Percentiles rank a stretch among this genome's conserved stretches.
Conservation (phyloP, 2,888 invertebrate species). For the Aphelenchoides bicaudatus region DNA sequence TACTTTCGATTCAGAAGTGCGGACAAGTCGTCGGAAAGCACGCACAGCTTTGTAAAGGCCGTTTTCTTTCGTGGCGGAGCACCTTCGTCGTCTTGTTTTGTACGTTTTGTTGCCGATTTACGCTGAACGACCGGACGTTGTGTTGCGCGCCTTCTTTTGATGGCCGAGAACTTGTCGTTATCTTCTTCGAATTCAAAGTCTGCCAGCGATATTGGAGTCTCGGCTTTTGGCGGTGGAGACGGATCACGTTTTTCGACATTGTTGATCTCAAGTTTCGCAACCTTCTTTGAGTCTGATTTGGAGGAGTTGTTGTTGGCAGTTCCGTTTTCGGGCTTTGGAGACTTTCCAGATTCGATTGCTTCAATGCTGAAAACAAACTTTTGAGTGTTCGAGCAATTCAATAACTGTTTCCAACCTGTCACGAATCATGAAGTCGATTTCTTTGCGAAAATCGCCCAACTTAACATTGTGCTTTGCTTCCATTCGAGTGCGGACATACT, state of each 20-base stretch:
- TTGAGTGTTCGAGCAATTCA: too few relatives aligned
- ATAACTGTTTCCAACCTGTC: too few relatives aligned
- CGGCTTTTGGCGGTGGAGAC: constrained; percentile 8
- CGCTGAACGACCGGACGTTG: constrained; percentile 13
- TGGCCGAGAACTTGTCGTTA: constrained; percentile 27
- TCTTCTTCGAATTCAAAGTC: too few relatives aligned
- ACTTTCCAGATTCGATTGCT: not conserved
- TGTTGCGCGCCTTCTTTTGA: constrained; percentile 37
- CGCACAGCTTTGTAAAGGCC: constrained; percentile 33
- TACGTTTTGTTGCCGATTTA: constrained; percentile 17
- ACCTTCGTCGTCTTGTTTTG: constrained; percentile 26
- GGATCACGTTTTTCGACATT: constrained; percentile 1
- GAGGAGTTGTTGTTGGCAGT: not conserved
- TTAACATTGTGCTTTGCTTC: constrained; percentile 13
- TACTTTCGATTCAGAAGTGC: constrained; percentile 28
- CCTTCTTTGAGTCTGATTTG: not conserved
- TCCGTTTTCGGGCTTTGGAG: constrained; percentile 16
- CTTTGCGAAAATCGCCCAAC: constrained; percentile 6
- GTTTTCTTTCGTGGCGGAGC: constrained; percentile 26
- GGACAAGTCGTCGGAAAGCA: constrained; percentile 32
- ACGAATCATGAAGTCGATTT: constrained; percentile 14
- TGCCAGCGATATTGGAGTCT: constrained; percentile 1
- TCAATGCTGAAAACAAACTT: too few relatives aligned
- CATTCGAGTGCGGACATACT: constrained; percentile 32
- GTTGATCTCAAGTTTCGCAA: not conserved